These are phyloP conservation scores for Dasypus novemcinctus DNA, from an alignment of 2,113 vertebrate species.

Conservation along the genomic window DNA sequence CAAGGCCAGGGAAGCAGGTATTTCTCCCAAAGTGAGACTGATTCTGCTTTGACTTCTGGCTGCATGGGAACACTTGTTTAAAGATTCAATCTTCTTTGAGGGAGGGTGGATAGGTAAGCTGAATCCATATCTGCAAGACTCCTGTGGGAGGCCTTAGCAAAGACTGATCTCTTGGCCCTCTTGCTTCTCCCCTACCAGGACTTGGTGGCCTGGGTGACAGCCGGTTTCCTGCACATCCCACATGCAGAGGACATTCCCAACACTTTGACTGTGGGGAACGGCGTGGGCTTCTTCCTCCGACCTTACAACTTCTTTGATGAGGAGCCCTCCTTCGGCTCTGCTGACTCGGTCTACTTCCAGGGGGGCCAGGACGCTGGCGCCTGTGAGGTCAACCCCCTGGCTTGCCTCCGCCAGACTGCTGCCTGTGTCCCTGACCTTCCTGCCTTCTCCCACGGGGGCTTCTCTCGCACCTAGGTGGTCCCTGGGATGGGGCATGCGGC, in stretches of 20 bases:
- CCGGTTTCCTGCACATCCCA: conserved; percentile 92
- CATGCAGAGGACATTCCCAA: conserved; percentile 94
- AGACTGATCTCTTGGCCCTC: background rate
- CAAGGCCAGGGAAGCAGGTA: background rate
- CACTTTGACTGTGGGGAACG: conserved; percentile 89
- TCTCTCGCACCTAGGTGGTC: conserved; percentile 76
- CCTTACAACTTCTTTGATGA: conserved; percentile 94
- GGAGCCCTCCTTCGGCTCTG: conserved; percentile 89
- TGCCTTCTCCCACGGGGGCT: conserved; percentile 88
- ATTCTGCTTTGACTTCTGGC: background rate
- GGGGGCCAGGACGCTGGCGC: conserved; percentile 6
- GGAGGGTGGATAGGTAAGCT: background rate
- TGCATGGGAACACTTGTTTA: background rate
- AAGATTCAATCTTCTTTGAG: background rate
- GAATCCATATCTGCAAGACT: conserved; percentile 83
- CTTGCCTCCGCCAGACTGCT: conserved; percentile 81
- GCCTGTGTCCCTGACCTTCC: conserved; percentile 83
- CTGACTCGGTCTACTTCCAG: conserved; percentile 84
- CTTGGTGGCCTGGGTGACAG: conserved; percentile 89
- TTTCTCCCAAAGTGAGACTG: background rate
- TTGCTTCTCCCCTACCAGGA: conserved; percentile 74
- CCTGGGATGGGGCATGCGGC: background rate
- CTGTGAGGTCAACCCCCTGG: conserved; percentile 87
- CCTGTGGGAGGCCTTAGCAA: background rate
- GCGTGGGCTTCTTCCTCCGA: conserved; percentile 90